Evolutionary conservation across 2,797 vertebrate species (phyloP), one percentile per base, ranked within the genome.

Genomic region (Phalloptychus januarius): DNA sequence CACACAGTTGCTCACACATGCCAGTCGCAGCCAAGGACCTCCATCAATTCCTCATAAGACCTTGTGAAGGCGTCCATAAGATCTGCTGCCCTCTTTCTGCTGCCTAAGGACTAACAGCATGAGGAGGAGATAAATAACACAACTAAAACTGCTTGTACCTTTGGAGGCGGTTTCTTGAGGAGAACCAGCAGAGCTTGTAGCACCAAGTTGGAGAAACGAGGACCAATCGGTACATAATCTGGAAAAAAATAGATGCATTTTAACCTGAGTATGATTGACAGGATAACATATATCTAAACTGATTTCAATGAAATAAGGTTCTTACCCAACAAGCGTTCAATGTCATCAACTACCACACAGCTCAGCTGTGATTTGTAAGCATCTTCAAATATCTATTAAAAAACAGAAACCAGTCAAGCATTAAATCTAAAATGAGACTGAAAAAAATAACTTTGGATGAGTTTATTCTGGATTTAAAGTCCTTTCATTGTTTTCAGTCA

Each of bases 341-440:
- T 98, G 91, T 99, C 98, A 0, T 99, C 98, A 84, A 99, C 97
- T 1, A 99, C 96, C 75, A 99, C 97, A 77, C 98, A 99, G 93
- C 98, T 99, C 90, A 99, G 96, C 86, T 99, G 98, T 75, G 98
- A 99, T 92, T 99, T 99, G 92, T 99, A 98, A 0, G 98, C 98
- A 72, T 99, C 98, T 80, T 99, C 98, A 87, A 99, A 99, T 89
- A 99, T 97, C 98, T 99, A 65, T 23, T 79, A 91, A 16, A 83
- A 73, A 33, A 74, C 71, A 58, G 48, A 63, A 74, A 63, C 7
- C 5, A 46, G 0, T 23, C n/a, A 25, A n/a, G n/a, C 11, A 71
- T 77, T 23, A 25, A 5, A 67, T 40, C 11, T 13, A 69, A 69
- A 42, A n/a, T n/a, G 10, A 67, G 20, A 25, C 20, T 38, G 38